Percentiles rank a stretch among this genome's conserved stretches.
Conservation (phyloP, 53 echinoderm and acorn worm genomes). For the Hippasteria phrygiana region DNA sequence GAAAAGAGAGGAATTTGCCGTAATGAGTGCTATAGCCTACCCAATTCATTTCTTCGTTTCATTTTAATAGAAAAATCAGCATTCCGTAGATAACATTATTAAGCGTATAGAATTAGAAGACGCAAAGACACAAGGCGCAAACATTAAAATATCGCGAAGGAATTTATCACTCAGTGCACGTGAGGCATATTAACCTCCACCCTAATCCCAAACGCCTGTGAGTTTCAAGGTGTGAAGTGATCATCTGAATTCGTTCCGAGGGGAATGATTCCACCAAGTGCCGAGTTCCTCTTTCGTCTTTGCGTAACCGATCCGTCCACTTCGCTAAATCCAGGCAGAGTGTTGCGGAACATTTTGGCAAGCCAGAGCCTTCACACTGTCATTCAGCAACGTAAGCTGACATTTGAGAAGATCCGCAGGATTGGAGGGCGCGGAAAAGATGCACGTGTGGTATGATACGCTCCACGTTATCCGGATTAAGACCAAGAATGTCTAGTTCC, state of each 20-base stretch:
- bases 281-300: background rate
- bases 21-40: too few relatives aligned
- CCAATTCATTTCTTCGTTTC: too few relatives aligned
- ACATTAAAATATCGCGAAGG: background rate
- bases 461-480: background rate
- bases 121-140: too few relatives aligned
- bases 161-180: background rate
- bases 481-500: background rate
- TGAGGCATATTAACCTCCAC: too few relatives aligned
- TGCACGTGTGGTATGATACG: background rate
- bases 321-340: background rate
- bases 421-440: background rate
- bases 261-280: background rate
- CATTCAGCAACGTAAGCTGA: background rate
- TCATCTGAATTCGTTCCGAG: too few relatives aligned
- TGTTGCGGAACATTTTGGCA: conserved; percentile 2
- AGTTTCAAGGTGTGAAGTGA: background rate
- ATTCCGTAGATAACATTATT: too few relatives aligned
- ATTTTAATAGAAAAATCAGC: too few relatives aligned
- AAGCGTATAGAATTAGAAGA: too few relatives aligned
- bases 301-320: background rate
- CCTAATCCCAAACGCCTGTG: background rate
- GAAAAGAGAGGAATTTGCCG: too few relatives aligned
- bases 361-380: background rate
- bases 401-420: background rate